phyloP scores from a whole-genome alignment of 2,888 invertebrate species.

The Lottia gigantea region DNA sequence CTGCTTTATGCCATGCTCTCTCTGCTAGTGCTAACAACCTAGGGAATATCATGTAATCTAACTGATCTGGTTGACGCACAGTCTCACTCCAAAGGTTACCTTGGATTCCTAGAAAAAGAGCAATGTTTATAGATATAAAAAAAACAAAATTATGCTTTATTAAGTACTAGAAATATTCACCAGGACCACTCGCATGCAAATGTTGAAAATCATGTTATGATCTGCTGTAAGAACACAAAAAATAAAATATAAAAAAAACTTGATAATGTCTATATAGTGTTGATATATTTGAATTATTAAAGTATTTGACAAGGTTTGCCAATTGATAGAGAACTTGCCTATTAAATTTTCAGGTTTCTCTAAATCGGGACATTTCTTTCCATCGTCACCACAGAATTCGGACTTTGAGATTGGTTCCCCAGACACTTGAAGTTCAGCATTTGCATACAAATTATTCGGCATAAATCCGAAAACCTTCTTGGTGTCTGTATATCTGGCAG shows the following conservation, averaged over 20 bases:
- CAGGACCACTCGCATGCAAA: too few species aligned
- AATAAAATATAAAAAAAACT: too few species aligned
- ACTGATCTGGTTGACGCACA: slow-evolving; percentile 37
- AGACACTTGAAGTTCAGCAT: slow-evolving; percentile 37
- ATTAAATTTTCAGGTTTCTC: slow-evolving; percentile 53
- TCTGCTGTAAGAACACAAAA: too few species aligned
- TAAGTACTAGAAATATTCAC: too few species aligned
- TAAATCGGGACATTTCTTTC: slow-evolving; percentile 43
- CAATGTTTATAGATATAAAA: too few species aligned
- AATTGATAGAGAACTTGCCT: slow-evolving; percentile 37
- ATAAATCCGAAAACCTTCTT: slow-evolving; percentile 50
- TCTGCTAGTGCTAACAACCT: slow-evolving; percentile 59
- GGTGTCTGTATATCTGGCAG: slow-evolving; percentile 56
- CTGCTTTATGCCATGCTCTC: slow-evolving; percentile 59
- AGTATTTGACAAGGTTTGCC: not conserved
- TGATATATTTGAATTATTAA: not conserved
- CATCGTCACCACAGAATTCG: slow-evolving; percentile 41
- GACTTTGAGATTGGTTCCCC: slow-evolving; percentile 43
- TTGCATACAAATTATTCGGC: slow-evolving; percentile 45
- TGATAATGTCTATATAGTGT: too few species aligned
- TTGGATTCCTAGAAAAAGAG: slow-evolving; percentile 50
- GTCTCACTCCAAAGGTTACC: slow-evolving; percentile 59
- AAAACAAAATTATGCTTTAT: too few species aligned
- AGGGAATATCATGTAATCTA: slow-evolving; percentile 52
- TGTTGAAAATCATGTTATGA: too few species aligned